Evolutionary conservation across 2,113 vertebrate species (phyloP), one percentile per base, ranked within the genome.

Genomic region (Zapus hudsonius): DNA sequence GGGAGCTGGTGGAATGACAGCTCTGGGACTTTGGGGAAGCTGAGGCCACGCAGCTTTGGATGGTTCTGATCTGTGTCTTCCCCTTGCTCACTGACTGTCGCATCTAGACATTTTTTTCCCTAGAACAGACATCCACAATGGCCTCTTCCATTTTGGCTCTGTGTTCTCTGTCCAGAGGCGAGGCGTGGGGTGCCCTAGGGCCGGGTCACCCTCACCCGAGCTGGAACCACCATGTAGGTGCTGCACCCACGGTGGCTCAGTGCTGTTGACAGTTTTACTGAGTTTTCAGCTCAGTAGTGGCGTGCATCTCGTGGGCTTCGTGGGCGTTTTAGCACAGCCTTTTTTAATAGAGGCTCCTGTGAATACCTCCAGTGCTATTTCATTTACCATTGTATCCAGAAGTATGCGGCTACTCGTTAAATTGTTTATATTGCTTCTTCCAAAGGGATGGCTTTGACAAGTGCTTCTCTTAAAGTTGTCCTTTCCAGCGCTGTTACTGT

Each of bases 391-490:
- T 86, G 15, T 81, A 92, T 86, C 73, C 33, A 82, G 88, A 89
- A 79, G 25, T 36, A 57, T 72, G 73, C 63, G 40, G 66, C 64
- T 69, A 38, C n/a, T 85, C 86, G 74, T 87, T 94, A 91, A 90
- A 61, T 90, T 83, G 57, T 89, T 94, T 95, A 66, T 76, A 63
- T 75, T 92, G 79, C 63, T 93, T 75, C 42, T 66, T 94, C n/a
- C 64, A 87, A 57, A 66, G 38, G 80, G 81, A 81, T 64, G 69
- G 25, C 63, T 93, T 87, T 95, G 80, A 89, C 78, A 87, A 94
- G 87, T 70, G 66, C 75, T 96, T 87, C 16, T 75, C 78, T 84
- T 95, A 84, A 90, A 75, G 87, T 91, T 92, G 36, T 84, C 38
- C 86, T 94, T 87, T 87, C 69, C 36, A 59, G 69, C 16, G 29